These are phyloP conservation scores for Brachyistius frenatus DNA, from an alignment of 2,113 vertebrate genomes.

Conservation along the genomic window DNA sequence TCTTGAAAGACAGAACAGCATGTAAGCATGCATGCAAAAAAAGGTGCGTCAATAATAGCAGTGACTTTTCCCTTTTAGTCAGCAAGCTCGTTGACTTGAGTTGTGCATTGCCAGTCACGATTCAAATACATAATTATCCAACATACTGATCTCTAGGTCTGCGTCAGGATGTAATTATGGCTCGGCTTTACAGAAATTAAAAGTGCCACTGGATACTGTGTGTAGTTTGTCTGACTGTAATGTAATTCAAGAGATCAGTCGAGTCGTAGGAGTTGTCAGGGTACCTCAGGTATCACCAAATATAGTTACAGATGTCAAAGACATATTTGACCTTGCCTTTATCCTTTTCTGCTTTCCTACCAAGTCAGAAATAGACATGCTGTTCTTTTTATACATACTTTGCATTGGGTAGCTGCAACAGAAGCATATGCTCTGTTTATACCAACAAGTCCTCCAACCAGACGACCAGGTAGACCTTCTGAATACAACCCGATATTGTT, in stretches of 20 bases:
- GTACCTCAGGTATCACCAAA: neutral
- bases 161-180: neutral
- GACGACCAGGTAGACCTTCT: too few species aligned
- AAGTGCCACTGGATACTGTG: neutral
- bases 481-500: too few species aligned
- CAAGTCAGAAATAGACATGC: too few species aligned
- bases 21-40: too few species aligned
- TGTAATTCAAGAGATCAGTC: neutral
- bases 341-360: too few species aligned
- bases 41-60: too few species aligned
- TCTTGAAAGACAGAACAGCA: neutral
- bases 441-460: too few species aligned
- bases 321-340: too few species aligned
- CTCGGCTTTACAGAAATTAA: neutral
- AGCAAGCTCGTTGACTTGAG: neutral
- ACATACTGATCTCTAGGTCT: constrained; percentile 16
- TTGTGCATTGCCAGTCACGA: neutral
- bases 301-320: neutral
- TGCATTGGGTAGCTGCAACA: too few species aligned
- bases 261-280: neutral
- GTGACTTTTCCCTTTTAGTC: neutral
- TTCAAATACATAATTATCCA: neutral
- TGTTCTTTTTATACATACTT: too few species aligned
- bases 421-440: too few species aligned
- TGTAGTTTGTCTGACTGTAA: neutral